phyloP scores from a whole-genome alignment of 2,888 invertebrate genomes.

The Mimas tiliae region DNA sequence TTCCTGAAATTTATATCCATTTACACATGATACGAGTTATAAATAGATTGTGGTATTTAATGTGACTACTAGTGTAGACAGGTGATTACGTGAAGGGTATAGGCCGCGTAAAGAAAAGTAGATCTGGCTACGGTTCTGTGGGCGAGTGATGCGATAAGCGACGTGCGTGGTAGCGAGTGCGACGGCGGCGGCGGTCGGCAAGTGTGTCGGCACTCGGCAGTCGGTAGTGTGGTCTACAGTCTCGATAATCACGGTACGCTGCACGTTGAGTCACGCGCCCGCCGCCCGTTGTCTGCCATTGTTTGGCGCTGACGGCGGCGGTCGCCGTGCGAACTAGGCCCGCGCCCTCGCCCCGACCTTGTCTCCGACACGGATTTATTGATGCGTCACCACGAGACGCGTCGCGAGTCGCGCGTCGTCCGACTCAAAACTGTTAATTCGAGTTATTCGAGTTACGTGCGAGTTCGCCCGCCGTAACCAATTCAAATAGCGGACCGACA shows the following conservation, averaged over 20 bases:
- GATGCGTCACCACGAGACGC: constrained; percentile 72
- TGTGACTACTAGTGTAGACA: constrained; percentile 34
- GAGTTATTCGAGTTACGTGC: constrained; percentile 47
- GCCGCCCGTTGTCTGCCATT: constrained; percentile 59
- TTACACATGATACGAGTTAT: constrained; percentile 21
- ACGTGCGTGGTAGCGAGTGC: neutral
- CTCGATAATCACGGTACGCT: constrained; percentile 25
- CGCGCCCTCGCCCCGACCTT: constrained; percentile 81
- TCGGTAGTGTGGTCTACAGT: constrained; percentile 26
- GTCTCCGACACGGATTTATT: constrained; percentile 81
- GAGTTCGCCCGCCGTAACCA: constrained; percentile 49
- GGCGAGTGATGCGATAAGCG: neutral
- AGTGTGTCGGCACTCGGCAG: constrained; percentile 1
- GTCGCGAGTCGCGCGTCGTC: constrained; percentile 42
- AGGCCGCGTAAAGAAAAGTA: constrained; percentile 34
- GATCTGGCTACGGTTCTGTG: neutral
- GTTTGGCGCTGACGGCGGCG: constrained; percentile 58
- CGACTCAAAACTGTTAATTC: constrained; percentile 40
- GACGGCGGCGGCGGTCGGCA: neutral
- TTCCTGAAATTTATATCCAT: constrained; percentile 25
- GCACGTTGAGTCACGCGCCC: constrained; percentile 65
- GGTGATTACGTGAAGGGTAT: constrained; percentile 37
- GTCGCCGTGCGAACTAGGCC: constrained; percentile 61
- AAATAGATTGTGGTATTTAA: constrained; percentile 30
- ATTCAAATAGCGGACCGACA: constrained; percentile 42